These are phyloP conservation scores for Notothenia coriiceps DNA, from an alignment of 2,113 vertebrate species.

Conservation along the genomic window DNA sequence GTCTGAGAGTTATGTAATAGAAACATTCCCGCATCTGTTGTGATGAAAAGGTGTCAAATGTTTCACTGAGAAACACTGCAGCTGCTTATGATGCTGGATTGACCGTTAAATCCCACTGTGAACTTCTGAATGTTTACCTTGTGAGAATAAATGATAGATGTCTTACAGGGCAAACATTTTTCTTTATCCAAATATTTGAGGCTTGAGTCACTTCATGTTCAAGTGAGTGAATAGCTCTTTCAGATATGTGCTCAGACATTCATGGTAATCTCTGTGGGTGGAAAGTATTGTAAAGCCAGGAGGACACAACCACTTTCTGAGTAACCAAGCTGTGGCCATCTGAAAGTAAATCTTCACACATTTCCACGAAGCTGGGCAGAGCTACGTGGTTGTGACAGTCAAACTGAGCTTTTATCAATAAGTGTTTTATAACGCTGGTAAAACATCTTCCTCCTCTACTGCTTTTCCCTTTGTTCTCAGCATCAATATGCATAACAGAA, in stretches of 20 bases:
- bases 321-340: not conserved
- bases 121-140: not conserved
- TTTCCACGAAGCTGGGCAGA: not conserved
- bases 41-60: constrained; percentile 2
- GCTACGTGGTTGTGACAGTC: not conserved
- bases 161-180: not conserved
- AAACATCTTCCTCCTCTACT: not conserved
- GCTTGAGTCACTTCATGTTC: constrained; percentile 15
- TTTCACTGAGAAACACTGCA: not conserved
- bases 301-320: too few species aligned
- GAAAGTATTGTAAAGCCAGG: not conserved
- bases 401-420: not conserved
- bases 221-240: not conserved
- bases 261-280: not conserved
- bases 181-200: constrained; percentile 8
- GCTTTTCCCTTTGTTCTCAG: not conserved
- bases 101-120: not conserved
- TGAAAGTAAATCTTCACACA: not conserved
- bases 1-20: constrained; percentile 66
- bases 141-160: not conserved
- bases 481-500: not conserved
- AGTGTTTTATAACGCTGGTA: not conserved
- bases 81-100: not conserved
- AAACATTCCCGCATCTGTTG: constrained; percentile 9
- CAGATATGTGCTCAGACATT: constrained; percentile 6